These are phyloP conservation scores for Cerceris rybyensis DNA, from an alignment of 2,888 invertebrate genomes.

Conservation along the genomic window DNA sequence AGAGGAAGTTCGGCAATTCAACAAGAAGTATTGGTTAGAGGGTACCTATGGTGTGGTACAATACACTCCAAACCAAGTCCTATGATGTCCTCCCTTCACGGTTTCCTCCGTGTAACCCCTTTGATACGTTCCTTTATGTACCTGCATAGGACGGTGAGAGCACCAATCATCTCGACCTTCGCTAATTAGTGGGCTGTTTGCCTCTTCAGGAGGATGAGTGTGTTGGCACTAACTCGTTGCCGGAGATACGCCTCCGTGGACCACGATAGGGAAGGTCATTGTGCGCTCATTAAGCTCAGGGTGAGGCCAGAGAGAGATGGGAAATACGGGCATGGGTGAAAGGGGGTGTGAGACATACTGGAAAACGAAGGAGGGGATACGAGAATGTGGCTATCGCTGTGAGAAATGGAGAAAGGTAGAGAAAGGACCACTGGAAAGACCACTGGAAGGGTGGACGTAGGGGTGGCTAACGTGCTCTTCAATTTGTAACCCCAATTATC, in stretches of 20 bases:
- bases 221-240: slow-evolving; percentile 61
- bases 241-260: slow-evolving; percentile 60
- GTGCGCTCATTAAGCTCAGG: slow-evolving; percentile 64
- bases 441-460: too few species aligned
- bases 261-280: slow-evolving; percentile 55
- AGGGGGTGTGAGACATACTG: background rate
- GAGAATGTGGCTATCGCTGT: slow-evolving; percentile 10
- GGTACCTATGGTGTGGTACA: background rate
- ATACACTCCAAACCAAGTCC: too few species aligned
- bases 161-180: slow-evolving; percentile 62
- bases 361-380: slow-evolving; percentile 15
- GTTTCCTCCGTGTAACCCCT: background rate
- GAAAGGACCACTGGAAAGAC: too few species aligned
- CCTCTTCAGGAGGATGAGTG: slow-evolving; percentile 45
- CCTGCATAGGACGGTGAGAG: slow-evolving; percentile 9
- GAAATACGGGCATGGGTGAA: slow-evolving; percentile 3
- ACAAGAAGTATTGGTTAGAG: slow-evolving; percentile 13
- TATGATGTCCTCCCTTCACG: too few species aligned
- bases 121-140: slow-evolving; percentile 37
- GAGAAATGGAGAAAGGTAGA: slow-evolving; percentile 21
- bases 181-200: slow-evolving; percentile 71
- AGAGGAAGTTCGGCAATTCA: slow-evolving; percentile 65
- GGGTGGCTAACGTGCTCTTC: slow-evolving; percentile 25
- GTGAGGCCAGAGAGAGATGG: slow-evolving; percentile 19
- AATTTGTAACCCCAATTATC: slow-evolving; percentile 19